phyloP scores from a whole-genome alignment of 2,888 invertebrate genomes.

The Calephelis perditalis region DNA sequence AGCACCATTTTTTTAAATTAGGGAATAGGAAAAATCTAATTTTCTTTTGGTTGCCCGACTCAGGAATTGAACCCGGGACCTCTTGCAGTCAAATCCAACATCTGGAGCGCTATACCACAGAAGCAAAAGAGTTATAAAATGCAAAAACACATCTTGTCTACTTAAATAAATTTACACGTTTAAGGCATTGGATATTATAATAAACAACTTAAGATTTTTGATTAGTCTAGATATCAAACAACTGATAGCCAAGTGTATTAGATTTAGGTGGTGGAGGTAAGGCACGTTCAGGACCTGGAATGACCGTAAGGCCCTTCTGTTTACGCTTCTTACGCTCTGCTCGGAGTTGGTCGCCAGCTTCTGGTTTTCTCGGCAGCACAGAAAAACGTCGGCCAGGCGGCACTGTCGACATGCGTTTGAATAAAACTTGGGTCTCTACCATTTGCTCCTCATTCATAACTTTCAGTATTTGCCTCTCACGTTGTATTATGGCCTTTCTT shows the following conservation, averaged over 20 bases:
- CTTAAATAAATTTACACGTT: too few species aligned
- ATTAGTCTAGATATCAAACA: slow-evolving; percentile 50
- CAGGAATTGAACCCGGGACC: too few species aligned
- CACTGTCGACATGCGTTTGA: slow-evolving; percentile 62
- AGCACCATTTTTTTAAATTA: too few species aligned
- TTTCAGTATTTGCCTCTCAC: slow-evolving; percentile 51
- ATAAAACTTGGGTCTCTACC: slow-evolving; percentile 55
- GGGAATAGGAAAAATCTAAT: too few species aligned
- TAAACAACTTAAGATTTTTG: too few species aligned
- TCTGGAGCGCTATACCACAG: too few species aligned
- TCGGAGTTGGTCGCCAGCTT: slow-evolving; percentile 32
- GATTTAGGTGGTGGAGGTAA: slow-evolving; percentile 53
- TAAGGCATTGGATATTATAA: too few species aligned
- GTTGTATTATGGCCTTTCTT: slow-evolving; percentile 53
- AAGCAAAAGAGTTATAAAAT: too few species aligned
- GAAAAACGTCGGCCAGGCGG: slow-evolving; percentile 58
- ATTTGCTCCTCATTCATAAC: slow-evolving; percentile 54
- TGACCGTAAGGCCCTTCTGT: slow-evolving; percentile 57
- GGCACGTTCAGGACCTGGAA: slow-evolving; percentile 54
- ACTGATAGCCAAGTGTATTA: slow-evolving; percentile 49
- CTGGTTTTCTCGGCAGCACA: slow-evolving; percentile 52
- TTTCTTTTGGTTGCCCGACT: too few species aligned
- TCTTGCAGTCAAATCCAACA: too few species aligned
- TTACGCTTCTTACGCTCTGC: slow-evolving; percentile 50
- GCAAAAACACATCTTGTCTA: too few species aligned